phyloP scores from a whole-genome alignment of 2,888 invertebrate genomes.

The Athetis lepigone region DNA sequence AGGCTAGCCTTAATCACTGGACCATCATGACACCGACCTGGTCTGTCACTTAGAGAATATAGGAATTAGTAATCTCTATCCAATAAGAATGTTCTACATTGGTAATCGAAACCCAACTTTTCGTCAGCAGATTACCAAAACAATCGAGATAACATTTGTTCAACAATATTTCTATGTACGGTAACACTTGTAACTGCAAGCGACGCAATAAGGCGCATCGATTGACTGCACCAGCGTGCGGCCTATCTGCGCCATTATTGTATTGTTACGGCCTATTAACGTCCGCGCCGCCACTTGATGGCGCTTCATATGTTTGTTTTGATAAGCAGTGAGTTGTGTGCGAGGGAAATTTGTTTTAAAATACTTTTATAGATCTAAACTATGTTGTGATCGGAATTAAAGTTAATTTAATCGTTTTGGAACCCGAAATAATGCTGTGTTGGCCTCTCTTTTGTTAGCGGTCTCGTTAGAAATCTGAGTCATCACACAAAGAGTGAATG shows the following conservation, averaged over 20 bases:
- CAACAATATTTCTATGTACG: background rate
- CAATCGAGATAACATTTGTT: background rate
- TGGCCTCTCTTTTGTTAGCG: too few species aligned
- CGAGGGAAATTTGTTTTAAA: background rate
- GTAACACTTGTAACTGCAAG: slow-evolving; percentile 20
- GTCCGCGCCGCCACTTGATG: slow-evolving; percentile 44
- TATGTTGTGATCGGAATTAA: too few species aligned
- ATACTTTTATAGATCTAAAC: background rate
- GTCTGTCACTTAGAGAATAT: too few species aligned
- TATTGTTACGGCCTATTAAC: slow-evolving; percentile 63
- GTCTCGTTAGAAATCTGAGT: too few species aligned
- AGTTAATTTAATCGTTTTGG: background rate
- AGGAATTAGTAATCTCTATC: too few species aligned
- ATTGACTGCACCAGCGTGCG: slow-evolving; percentile 53
- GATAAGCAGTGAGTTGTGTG: slow-evolving; percentile 32
- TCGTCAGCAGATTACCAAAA: background rate
- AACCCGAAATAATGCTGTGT: background rate
- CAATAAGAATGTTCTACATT: too few species aligned
- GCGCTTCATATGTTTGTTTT: slow-evolving; percentile 44
- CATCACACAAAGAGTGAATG: too few species aligned
- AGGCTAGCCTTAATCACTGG: too few species aligned
- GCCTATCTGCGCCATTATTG: slow-evolving; percentile 59
- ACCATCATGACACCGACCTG: too few species aligned
- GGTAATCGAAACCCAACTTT: too few species aligned
- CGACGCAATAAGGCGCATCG: slow-evolving; percentile 60